Percentiles rank a stretch among this genome's conserved stretches.
phyloP scores from a whole-genome alignment of 2,888 invertebrate species.

The Nebria salina region DNA sequence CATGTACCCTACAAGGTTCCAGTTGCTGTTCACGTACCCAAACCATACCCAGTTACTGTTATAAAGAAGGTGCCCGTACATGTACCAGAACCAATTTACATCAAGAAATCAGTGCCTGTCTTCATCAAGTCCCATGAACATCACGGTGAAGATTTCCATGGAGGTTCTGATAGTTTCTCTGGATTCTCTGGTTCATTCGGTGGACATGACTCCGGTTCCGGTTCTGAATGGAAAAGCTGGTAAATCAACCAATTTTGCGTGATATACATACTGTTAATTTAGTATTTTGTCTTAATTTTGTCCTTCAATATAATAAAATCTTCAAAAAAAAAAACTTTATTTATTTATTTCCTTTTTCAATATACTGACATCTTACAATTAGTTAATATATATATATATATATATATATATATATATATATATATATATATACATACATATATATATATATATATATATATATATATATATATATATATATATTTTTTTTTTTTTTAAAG shows the following conservation, averaged over 20 bases:
- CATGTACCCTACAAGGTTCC: background rate
- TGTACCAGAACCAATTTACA: background rate
- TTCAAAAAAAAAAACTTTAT: background rate
- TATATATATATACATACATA: too few relatives aligned
- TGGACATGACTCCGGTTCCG: background rate
- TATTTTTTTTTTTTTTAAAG: too few relatives aligned
- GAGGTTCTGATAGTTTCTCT: background rate
- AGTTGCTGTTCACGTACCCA: background rate
- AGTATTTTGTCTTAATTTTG: background rate
- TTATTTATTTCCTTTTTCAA: too few relatives aligned
- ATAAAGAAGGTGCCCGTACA: background rate
- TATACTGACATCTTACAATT: too few relatives aligned
- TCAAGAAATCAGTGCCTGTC: background rate
- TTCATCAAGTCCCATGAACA: background rate
- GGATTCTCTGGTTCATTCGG: background rate
- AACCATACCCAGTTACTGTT: background rate
- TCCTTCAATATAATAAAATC: background rate
- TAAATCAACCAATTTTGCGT: background rate
- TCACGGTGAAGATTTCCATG: background rate
- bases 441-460: too few relatives aligned
- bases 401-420: too few relatives aligned
- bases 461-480: too few relatives aligned
- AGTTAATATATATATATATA: too few relatives aligned
- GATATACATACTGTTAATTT: background rate
- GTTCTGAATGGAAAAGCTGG: background rate